Percentiles rank a stretch among this genome's conserved stretches.
Conservation (phyloP, 1,140 invertebrate genomes). For the Ladona fulva region DNA sequence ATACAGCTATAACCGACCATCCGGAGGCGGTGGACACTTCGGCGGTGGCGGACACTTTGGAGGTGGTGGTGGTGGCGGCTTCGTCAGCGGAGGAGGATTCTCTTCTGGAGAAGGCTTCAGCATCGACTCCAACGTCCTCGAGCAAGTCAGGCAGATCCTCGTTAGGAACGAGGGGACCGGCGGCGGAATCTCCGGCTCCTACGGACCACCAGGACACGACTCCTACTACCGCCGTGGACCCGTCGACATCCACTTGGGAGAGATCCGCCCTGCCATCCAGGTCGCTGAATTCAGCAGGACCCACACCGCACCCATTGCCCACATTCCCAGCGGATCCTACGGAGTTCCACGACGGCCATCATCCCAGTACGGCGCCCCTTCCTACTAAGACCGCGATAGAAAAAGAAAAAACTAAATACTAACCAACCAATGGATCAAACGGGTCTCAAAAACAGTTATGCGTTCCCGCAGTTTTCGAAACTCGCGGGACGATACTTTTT, state of each 20-base stretch:
- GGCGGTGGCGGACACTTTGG: slow-evolving; percentile 31
- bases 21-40: slow-evolving; percentile 36
- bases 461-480: background rate
- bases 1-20: slow-evolving; percentile 52
- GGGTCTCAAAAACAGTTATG: slow-evolving; percentile 2
- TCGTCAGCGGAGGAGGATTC: slow-evolving; percentile 39
- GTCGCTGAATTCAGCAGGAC: slow-evolving; percentile 59
- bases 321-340: slow-evolving; percentile 17
- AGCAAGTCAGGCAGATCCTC: slow-evolving; percentile 71
- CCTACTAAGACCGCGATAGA: background rate
- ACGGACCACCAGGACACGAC: slow-evolving; percentile 48
- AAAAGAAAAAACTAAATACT: background rate
- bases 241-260: slow-evolving; percentile 63
- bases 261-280: slow-evolving; percentile 64
- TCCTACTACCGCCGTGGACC: slow-evolving; percentile 46
- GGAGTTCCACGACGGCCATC: background rate
- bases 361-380: background rate
- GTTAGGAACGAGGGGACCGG: slow-evolving; percentile 57
- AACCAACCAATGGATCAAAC: background rate
- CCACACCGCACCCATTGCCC: slow-evolving; percentile 33
- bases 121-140: slow-evolving; percentile 64
- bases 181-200: slow-evolving; percentile 44
- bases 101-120: slow-evolving; percentile 66
- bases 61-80: slow-evolving; percentile 40
- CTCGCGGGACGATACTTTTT: background rate